These are phyloP conservation scores for Ceyx erithaca DNA, from an alignment of 2,797 vertebrate species.

Conservation along the genomic window DNA sequence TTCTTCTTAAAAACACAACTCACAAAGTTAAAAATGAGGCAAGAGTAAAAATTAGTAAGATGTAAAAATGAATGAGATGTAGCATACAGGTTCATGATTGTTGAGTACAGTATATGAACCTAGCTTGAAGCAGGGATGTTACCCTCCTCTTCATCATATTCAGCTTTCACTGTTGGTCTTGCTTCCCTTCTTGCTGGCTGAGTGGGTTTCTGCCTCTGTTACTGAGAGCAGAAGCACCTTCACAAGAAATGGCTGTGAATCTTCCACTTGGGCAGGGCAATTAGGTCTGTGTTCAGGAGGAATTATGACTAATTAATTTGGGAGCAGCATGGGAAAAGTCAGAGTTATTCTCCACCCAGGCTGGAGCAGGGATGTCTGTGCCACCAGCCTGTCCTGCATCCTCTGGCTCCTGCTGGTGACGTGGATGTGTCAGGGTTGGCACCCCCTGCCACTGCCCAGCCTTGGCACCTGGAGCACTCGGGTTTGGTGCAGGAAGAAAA, in stretches of 20 bases:
- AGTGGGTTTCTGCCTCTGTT: neutral
- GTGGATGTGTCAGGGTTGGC: rapidly evolving
- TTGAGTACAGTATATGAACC: neutral
- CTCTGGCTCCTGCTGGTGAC: rapidly evolving
- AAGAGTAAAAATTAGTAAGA: neutral
- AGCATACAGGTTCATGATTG: rapidly evolving
- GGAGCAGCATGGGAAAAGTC: neutral
- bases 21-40: neutral
- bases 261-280: rapidly evolving
- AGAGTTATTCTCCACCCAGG: neutral
- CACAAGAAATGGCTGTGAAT: rapidly evolving
- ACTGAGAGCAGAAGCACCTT: neutral
- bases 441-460: neutral
- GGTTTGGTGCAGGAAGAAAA: neutral
- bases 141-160: neutral
- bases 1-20: neutral
- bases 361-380: neutral
- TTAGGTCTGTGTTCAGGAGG: neutral
- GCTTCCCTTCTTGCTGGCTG: neutral
- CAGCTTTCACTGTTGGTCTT: neutral
- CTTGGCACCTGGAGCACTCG: neutral
- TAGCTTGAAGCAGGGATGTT: neutral
- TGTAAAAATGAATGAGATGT: neutral
- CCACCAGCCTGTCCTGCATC: neutral
- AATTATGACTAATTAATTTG: neutral